A percentile compares a stretch with the other conserved stretches of the same genome.
Conservation (phyloP, 2,888 invertebrate genomes). For the Mantis religiosa region DNA sequence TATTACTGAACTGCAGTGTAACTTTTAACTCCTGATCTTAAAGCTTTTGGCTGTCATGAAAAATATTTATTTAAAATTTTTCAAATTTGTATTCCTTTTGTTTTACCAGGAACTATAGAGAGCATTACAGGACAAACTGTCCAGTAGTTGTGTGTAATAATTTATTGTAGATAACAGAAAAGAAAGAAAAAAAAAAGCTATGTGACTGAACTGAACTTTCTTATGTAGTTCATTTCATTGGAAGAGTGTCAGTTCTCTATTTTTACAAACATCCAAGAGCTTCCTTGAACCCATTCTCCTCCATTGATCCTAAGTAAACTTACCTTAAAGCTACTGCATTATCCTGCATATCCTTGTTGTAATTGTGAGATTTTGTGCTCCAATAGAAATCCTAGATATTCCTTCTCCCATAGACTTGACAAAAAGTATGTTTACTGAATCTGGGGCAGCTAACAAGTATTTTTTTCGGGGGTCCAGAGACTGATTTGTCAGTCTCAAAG, state of each 20-base stretch:
- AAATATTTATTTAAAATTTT: neutral
- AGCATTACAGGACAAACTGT: conserved; percentile 1
- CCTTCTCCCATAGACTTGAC: conserved; percentile 24
- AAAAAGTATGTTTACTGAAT: conserved; percentile 22
- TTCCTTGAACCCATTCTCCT: neutral
- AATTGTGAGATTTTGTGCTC: neutral
- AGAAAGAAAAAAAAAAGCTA: neutral
- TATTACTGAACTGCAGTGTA: neutral
- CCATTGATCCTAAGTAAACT: neutral
- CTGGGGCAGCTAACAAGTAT: conserved; percentile 23
- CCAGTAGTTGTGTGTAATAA: neutral
- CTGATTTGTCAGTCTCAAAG: conserved; percentile 28
- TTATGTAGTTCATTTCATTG: neutral
- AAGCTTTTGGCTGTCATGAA: neutral
- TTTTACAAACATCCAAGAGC: neutral
- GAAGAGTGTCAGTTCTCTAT: neutral
- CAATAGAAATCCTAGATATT: neutral
- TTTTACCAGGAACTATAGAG: conserved; percentile 2
- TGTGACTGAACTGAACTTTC: neutral
- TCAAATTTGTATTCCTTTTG: conserved; percentile 9
- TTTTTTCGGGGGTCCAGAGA: conserved; percentile 29
- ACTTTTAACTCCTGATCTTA: neutral
- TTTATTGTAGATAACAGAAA: neutral
- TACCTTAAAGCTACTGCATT: neutral
- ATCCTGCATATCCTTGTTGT: neutral